These are phyloP conservation scores for Pteronura brasiliensis DNA, from an alignment of 2,113 vertebrate genomes.

Conservation along the genomic window DNA sequence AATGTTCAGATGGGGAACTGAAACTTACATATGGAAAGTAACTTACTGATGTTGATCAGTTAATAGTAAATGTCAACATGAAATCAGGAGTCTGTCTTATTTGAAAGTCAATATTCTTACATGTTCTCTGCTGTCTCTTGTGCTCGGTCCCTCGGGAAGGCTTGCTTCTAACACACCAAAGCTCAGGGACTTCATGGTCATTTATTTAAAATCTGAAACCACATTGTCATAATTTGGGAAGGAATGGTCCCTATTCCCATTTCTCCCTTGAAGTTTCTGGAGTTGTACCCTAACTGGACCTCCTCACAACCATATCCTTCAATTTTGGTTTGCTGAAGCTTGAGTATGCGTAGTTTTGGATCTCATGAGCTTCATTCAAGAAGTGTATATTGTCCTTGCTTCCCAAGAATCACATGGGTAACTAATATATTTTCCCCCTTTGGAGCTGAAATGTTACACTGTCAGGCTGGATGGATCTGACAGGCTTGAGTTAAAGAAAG, in stretches of 20 bases:
- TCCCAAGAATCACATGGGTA: not conserved
- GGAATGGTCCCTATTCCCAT: not conserved
- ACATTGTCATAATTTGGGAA: not conserved
- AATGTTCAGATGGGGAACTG: not conserved
- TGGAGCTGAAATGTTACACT: constrained; percentile 22
- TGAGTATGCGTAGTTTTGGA: not conserved
- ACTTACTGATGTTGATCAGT: not conserved
- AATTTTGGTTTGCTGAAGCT: not conserved
- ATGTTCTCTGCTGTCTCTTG: not conserved
- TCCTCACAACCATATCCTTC: not conserved
- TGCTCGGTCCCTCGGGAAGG: not conserved
- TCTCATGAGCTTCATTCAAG: not conserved
- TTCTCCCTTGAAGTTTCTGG: not conserved
- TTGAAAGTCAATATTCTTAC: not conserved
- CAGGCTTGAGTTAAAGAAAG: constrained; percentile 45
- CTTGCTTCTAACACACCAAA: not conserved
- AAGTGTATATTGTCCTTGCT: not conserved
- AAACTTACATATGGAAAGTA: not conserved
- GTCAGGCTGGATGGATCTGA: constrained; percentile 34
- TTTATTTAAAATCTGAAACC: not conserved
- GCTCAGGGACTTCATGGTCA: not conserved
- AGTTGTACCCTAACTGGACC: not conserved
- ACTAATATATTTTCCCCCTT: not conserved
- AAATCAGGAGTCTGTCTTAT: not conserved
- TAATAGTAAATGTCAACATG: not conserved